A percentile compares a stretch with the other conserved stretches of the same genome.
These are phyloP conservation scores for Odontothrips loti DNA, from an alignment of 2,888 invertebrate species.

Conservation along the genomic window DNA sequence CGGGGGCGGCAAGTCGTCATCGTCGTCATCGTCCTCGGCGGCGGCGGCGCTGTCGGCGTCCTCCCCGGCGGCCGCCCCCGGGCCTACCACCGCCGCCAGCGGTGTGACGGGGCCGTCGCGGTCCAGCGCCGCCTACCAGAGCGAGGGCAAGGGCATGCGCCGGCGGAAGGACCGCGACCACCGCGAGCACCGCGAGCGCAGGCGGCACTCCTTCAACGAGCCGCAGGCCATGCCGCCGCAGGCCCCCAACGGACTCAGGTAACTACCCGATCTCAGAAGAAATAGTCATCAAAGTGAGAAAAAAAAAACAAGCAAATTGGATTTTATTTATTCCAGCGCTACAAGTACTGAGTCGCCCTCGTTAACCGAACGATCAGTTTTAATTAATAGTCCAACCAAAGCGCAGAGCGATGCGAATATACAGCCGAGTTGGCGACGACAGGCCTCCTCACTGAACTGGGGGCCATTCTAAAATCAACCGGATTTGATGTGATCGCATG, in stretches of 20 bases:
- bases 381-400: too few species aligned
- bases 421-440: too few species aligned
- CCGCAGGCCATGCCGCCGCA: conserved; percentile 28
- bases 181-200: conserved; percentile 30
- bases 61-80: not conserved
- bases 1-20: not conserved
- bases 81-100: not conserved
- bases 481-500: too few species aligned
- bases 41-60: not conserved
- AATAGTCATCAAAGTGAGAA: too few species aligned
- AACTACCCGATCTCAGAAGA: too few species aligned
- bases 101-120: conserved; percentile 29
- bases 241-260: not conserved
- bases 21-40: not conserved
- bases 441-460: too few species aligned
- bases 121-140: conserved; percentile 35
- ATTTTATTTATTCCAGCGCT: too few species aligned
- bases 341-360: too few species aligned
- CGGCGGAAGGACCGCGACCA: conserved; percentile 35
- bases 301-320: too few species aligned
- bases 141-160: conserved; percentile 37
- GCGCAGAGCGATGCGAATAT: too few species aligned
- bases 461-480: too few species aligned
- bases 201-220: conserved; percentile 38
- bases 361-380: too few species aligned